Evolutionary conservation across 2,113 vertebrate species (phyloP), one percentile per base, ranked within the genome.

Genomic region (Hydrolagus affinis): DNA sequence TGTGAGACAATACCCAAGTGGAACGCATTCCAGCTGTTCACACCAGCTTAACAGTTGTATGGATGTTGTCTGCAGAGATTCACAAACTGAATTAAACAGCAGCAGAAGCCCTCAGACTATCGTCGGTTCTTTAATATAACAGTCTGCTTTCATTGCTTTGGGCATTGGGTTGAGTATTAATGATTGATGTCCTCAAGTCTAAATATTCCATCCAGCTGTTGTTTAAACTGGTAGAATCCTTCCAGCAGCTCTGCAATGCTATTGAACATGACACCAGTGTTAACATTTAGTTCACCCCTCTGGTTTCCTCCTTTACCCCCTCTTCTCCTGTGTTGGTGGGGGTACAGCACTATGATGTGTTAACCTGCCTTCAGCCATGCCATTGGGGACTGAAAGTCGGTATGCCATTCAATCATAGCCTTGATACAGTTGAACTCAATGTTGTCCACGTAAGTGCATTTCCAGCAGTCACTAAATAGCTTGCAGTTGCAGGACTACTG

Each of bases 131-230:
- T 30, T 30, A 19, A 32, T 17, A 83, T 30, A 25, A 83, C 28
- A 14, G 2, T 6, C 25, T 83, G 8, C 56, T 60, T 60, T 56
- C 21, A 3, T 75, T 56, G 73, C 32, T 56, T 21, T 19, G 59
- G 59, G 15, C 77, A 64, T 64, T 80, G 19, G 3, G 30, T 32
- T 66, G 28, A 30, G 19, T 64, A 66, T 66, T 66, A 66, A 28
- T 83, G 25, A 83, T 17, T 30, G 23, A 6, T 74, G 30, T 15
- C 30, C 30, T 17, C 8, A 66, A 66, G 25, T 30, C 28, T 78
- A 80, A 80, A 30, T 80, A 83, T 30, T 83, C 19, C 25, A 83
- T 25, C 78, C 28, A 83, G 28, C 78, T 66, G 60, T 44, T 44
- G 44, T 66, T 77, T 66, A 83, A 83, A 83, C 25, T 66, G 19